Base-by-base conservation (phyloP, 1,140 invertebrate species). In the Lethocerus indicus region DNA sequence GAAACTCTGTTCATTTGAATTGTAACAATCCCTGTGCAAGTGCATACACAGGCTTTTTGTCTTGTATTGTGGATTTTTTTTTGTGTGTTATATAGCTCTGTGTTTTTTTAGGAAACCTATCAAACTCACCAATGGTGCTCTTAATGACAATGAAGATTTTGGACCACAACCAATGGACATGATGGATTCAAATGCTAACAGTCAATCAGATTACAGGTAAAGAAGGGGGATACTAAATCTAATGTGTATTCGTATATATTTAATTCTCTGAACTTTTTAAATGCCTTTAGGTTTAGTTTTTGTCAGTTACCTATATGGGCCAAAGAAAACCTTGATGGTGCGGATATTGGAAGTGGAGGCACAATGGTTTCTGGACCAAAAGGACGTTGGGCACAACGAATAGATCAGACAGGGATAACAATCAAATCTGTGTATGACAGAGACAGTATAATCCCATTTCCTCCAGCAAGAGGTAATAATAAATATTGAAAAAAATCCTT, bases 241-340 rank as follows among this genome's bases (percentile, higher is more conserved):
- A n/a, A n/a, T n/a, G n/a, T n/a, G n/a, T 13, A 40, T 40, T 40
- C 20, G 7, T 40, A 18, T n/a, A 40, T 13, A 40, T 9, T 13
- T 9, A n/a, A n/a, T 13, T n/a, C 6, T 40, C 7, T 40, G 7
- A 13, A 40, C 39, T 18, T 40, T 40, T 40, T 20, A 13, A n/a
- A 20, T 13, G 7, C 29, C 24, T 75, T 67, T 61, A 75, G 81
- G 46, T 81, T 86, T 57, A 83, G 80, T 60, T 74, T 88, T 49
- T 83, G 84, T 2, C 78, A 82, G 18, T 64, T 93, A 18, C 88
- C 88, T 1, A 71, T 81, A 16, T 93, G 88, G 88, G 88, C 87
- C 0, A 59, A 54, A 21, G 57, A 58, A 46, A 51, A 57, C 32
- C 52, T 54, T 9, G 20, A 58, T 32, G 51, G 53, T 41, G 54